These are phyloP conservation scores for Andrena praecox DNA, from an alignment of 2,888 invertebrate species.

Conservation along the genomic window DNA sequence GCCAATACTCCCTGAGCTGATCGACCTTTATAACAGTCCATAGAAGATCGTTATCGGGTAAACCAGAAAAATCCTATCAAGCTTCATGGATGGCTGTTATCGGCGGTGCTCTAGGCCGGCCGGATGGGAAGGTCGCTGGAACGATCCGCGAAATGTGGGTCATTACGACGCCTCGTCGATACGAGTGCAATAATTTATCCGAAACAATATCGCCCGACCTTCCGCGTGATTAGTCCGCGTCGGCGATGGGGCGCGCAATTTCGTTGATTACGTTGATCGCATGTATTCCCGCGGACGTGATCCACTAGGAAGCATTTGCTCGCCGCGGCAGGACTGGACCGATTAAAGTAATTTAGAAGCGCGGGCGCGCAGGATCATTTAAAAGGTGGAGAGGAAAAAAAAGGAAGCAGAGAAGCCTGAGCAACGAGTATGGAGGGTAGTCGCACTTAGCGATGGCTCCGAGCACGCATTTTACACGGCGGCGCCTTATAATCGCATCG, in stretches of 20 bases:
- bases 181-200: conserved; percentile 69
- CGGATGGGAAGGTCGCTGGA: conserved; percentile 21
- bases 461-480: conserved; percentile 6
- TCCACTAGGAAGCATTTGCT: conserved; percentile 64
- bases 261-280: conserved; percentile 54
- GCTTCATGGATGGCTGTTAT: conserved; percentile 36
- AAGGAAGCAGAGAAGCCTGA: neutral
- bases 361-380: conserved; percentile 57
- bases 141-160: conserved; percentile 58
- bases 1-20: conserved; percentile 25
- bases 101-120: conserved; percentile 8
- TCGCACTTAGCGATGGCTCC: neutral
- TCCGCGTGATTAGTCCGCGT: conserved; percentile 64
- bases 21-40: conserved; percentile 37
- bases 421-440: neutral
- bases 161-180: conserved; percentile 62
- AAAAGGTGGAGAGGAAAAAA: conserved; percentile 44
- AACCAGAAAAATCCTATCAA: conserved; percentile 34
- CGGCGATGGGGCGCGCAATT: conserved; percentile 42
- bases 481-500: conserved; percentile 54
- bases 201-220: conserved; percentile 61
- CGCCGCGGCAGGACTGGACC: conserved; percentile 38
- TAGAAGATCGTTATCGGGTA: conserved; percentile 48
- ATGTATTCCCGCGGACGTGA: conserved; percentile 56
- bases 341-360: conserved; percentile 63